Base-by-base conservation (phyloP, 2,888 invertebrate genomes). In the Colostygia pectinataria region DNA sequence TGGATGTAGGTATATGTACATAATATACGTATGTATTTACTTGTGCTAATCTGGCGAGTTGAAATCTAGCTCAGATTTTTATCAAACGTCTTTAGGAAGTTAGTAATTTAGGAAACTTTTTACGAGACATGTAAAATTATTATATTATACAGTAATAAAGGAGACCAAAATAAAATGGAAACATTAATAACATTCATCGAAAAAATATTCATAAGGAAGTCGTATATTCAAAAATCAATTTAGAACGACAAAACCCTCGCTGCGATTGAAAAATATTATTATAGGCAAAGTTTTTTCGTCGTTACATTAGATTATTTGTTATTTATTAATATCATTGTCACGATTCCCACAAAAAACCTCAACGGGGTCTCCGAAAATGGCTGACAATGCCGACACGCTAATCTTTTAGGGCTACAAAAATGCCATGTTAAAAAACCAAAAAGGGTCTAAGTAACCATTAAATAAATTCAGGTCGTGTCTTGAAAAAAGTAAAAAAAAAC, bases 391-490 rank as follows among this genome's bases (percentile, higher is more conserved):
- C 32, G 66, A 72, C 70, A 80, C 83, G 77, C 78, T 88, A 88
- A 89, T 88, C 89, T 86, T 74, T 80, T 77, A 68, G 75, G 78
- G 75, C 78, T 73, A 77, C 71, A 64, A 75, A 76, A 66, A 73
- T 65, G 72, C 74, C 74, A 80, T 83, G 83, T 83, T 78, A 74
- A n/a, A n/a, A n/a, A 79, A 75, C 68, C 72, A 74, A 82, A 82
- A 88, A 83, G 83, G 82, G 79, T 78, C 86, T 70, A 82, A 83
- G 83, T 83, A 79, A 85, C 88, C 82, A 88, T 90, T 88, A 87
- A 89, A 86, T 89, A 87, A 85, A 88, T 84, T 84, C 74, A 74
- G 68, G 60, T 59, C 63, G 63, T 38, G 63, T 61, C 56, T 64
- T 62, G 77, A 78, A 84, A 48, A 81, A 79, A 66, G n/a, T 44